phyloP scores from a whole-genome alignment of 2,888 invertebrate genomes.

The Apoda limacodes region DNA sequence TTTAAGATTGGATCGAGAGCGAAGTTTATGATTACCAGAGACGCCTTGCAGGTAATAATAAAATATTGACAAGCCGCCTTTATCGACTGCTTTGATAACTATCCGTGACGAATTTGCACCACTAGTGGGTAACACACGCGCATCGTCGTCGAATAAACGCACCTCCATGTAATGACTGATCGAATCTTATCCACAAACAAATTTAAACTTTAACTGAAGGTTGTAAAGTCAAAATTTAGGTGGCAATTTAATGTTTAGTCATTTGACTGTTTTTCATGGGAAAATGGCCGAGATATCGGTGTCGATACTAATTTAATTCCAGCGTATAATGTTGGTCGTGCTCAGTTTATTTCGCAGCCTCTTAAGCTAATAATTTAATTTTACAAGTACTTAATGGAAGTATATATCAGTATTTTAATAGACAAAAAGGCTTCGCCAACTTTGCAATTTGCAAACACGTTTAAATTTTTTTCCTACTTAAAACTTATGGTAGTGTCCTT shows the following conservation, averaged over 20 bases:
- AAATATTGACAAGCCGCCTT: conserved; percentile 59
- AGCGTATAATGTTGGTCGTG: conserved; percentile 37
- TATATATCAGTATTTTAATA: too few relatives aligned
- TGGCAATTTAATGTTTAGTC: too few relatives aligned
- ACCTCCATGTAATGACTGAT: too few relatives aligned
- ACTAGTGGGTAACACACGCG: too few relatives aligned
- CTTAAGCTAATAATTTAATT: too few relatives aligned
- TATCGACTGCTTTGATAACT: conserved; percentile 65
- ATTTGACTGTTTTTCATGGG: conserved; percentile 19
- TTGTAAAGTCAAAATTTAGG: conserved; percentile 13
- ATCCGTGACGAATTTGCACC: conserved; percentile 66
- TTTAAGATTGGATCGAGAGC: conserved; percentile 38
- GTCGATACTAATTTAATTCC: conserved; percentile 59
- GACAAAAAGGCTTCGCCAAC: too few relatives aligned
- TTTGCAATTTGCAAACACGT: too few relatives aligned
- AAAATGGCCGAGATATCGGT: conserved; percentile 47
- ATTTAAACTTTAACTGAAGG: conserved; percentile 18
- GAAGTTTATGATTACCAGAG: conserved; percentile 44
- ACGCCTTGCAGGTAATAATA: conserved; percentile 51
- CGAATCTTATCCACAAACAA: conserved; percentile 12
- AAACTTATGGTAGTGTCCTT: too few relatives aligned
- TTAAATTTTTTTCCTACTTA: too few relatives aligned
- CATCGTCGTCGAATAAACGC: too few relatives aligned
- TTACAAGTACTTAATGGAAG: too few relatives aligned
- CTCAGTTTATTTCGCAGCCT: too few relatives aligned